phyloP scores from a whole-genome alignment of 2,113 vertebrate species.

The Aspidoscelis tigris region DNA sequence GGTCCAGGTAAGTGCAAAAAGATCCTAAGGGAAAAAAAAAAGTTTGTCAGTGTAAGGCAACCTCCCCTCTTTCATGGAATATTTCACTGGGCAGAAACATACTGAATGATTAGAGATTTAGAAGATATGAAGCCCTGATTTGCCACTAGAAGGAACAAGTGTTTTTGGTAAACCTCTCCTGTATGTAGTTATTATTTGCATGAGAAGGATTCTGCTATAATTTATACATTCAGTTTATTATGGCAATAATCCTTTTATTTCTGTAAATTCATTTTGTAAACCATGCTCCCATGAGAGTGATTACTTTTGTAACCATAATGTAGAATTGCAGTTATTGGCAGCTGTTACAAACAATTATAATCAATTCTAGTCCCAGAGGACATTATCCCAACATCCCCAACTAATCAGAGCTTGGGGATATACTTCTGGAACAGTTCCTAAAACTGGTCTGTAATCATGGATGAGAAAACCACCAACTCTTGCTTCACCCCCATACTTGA shows the following conservation, averaged over 20 bases:
- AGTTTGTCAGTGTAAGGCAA: background rate
- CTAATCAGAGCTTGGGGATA: constrained; percentile 69
- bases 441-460: constrained; percentile 58
- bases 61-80: background rate
- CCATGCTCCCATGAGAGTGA: constrained; percentile 64
- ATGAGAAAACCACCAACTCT: constrained; percentile 44
- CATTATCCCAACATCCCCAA: constrained; percentile 64
- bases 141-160: constrained; percentile 3
- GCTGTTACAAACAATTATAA: constrained; percentile 70
- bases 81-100: background rate
- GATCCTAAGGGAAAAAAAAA: background rate
- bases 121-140: constrained; percentile 47
- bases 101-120: constrained; percentile 52
- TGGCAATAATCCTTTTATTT: constrained; percentile 59
- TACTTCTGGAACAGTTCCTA: constrained; percentile 63
- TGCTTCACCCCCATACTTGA: constrained; percentile 28
- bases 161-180: constrained; percentile 51
- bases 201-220: constrained; percentile 27
- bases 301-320: constrained; percentile 71
- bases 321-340: constrained; percentile 64
- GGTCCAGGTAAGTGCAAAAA: too few relatives aligned
- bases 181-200: constrained; percentile 43
- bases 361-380: constrained; percentile 62
- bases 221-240: constrained; percentile 46
- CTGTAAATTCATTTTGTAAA: constrained; percentile 69